Evolutionary conservation across 2,888 invertebrate genomes (phyloP).

Genomic region (Lucinisca nassula): DNA sequence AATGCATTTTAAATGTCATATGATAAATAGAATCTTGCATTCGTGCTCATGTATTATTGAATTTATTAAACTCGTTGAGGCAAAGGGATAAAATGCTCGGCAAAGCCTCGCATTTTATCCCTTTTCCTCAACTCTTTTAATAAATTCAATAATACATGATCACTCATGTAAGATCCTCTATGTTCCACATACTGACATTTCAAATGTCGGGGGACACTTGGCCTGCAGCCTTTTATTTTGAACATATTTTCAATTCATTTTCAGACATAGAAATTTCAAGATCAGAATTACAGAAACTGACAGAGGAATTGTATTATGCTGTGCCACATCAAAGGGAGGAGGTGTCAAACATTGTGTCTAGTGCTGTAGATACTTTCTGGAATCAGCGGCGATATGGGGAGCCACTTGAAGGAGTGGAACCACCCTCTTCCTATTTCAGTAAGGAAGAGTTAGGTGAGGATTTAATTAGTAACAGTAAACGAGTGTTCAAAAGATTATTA

Average conservation of each 20-base stretch:
- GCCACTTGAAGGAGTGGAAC: conserved; percentile 75
- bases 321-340: conserved; percentile 85
- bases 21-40: too few relatives aligned
- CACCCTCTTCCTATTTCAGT: conserved; percentile 77
- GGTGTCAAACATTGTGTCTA: conserved; percentile 76
- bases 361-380: conserved; percentile 85
- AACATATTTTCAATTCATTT: conserved; percentile 22
- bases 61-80: too few relatives aligned
- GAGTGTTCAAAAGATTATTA: conserved; percentile 85
- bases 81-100: too few relatives aligned
- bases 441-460: conserved; percentile 71
- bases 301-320: conserved; percentile 80
- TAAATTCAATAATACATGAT: too few relatives aligned
- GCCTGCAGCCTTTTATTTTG: too few relatives aligned
- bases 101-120: too few relatives aligned
- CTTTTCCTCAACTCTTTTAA: too few relatives aligned
- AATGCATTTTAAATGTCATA: too few relatives aligned
- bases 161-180: too few relatives aligned
- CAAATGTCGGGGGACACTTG: too few relatives aligned
- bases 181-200: too few relatives aligned
- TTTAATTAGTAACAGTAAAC: conserved; percentile 78
- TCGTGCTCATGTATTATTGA: too few relatives aligned
- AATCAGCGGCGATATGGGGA: conserved; percentile 82
- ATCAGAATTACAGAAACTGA: conserved; percentile 73
- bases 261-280: conserved; percentile 60